Conservation (phyloP, 2,888 invertebrate genomes). For the Perdita meconis region DNA sequence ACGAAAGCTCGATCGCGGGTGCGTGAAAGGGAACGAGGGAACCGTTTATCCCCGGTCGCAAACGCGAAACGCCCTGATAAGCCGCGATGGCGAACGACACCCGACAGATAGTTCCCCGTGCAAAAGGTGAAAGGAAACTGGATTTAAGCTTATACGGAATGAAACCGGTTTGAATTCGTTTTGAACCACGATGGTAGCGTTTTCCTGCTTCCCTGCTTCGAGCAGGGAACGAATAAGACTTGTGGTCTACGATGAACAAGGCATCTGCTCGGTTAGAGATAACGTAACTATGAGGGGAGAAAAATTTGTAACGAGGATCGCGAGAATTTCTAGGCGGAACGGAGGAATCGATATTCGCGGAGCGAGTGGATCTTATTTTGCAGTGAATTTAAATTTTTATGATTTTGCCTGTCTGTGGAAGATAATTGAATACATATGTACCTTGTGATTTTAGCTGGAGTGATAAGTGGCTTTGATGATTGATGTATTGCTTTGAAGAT, state of each 20-base stretch:
- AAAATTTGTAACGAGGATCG: constrained; percentile 3
- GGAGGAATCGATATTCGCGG: constrained; percentile 14
- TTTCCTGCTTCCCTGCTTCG: constrained; percentile 24
- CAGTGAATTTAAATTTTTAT: too few relatives aligned
- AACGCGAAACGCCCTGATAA: constrained; percentile 51
- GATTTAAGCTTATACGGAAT: constrained; percentile 62
- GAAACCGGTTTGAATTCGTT: constrained; percentile 63
- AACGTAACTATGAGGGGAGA: constrained; percentile 3
- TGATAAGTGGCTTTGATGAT: too few relatives aligned
- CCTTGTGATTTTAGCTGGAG: too few relatives aligned
- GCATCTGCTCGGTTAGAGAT: constrained; percentile 14
- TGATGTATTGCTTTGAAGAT: too few relatives aligned
- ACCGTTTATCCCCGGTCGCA: constrained; percentile 22
- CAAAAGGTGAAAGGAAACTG: constrained; percentile 70
- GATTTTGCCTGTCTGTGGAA: background rate
- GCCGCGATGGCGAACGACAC: constrained; percentile 38
- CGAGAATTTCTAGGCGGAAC: background rate
- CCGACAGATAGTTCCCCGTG: constrained; percentile 40
- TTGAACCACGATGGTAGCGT: constrained; percentile 41
- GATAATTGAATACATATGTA: too few relatives aligned
- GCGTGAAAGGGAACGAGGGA: background rate
- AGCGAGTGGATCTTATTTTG: background rate
- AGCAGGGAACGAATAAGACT: constrained; percentile 11
- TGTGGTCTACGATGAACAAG: background rate
- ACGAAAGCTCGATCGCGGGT: constrained; percentile 20